Evolutionary conservation across 2,113 vertebrate genomes (phyloP).

Genomic region (Scalopus aquaticus): DNA sequence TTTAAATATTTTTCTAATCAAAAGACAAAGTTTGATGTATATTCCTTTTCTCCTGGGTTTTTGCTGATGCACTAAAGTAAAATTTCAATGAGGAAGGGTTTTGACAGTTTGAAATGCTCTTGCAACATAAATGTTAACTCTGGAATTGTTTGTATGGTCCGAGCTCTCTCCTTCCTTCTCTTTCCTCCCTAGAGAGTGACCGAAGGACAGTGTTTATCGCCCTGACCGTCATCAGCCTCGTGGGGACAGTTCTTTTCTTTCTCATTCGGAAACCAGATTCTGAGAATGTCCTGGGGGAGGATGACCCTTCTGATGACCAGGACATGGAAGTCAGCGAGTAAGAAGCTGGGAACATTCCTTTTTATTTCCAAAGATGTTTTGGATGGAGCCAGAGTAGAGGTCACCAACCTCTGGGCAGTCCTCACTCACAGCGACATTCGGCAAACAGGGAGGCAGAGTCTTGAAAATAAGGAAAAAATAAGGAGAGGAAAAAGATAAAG

Average conservation of each 20-base stretch:
- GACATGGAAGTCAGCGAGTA: slow-evolving; percentile 81
- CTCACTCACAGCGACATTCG: not conserved
- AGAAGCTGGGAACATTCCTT: slow-evolving; percentile 62
- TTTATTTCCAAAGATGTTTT: not conserved
- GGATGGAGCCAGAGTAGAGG: not conserved
- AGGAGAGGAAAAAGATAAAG: not conserved
- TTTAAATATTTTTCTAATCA: not conserved
- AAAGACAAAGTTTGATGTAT: not conserved
- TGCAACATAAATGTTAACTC: not conserved
- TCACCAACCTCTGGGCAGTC: not conserved
- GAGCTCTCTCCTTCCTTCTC: not conserved
- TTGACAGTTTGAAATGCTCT: not conserved
- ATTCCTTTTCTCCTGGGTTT: not conserved
- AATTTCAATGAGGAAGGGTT: not conserved
- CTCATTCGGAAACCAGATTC: slow-evolving; percentile 92
- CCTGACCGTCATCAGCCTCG: slow-evolving; percentile 96
- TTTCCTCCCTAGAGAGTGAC: slow-evolving; percentile 89
- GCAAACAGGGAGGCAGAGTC: not conserved
- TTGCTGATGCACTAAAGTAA: not conserved
- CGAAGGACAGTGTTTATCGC: slow-evolving; percentile 96
- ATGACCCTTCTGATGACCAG: slow-evolving; percentile 79
- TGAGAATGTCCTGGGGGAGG: slow-evolving; percentile 81
- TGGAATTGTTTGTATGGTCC: not conserved
- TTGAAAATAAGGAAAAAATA: too few species aligned
- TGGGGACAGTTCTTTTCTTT: slow-evolving; percentile 97